phyloP scores from a whole-genome alignment of 2,113 vertebrate species.

The Pangasianodon gigas region DNA sequence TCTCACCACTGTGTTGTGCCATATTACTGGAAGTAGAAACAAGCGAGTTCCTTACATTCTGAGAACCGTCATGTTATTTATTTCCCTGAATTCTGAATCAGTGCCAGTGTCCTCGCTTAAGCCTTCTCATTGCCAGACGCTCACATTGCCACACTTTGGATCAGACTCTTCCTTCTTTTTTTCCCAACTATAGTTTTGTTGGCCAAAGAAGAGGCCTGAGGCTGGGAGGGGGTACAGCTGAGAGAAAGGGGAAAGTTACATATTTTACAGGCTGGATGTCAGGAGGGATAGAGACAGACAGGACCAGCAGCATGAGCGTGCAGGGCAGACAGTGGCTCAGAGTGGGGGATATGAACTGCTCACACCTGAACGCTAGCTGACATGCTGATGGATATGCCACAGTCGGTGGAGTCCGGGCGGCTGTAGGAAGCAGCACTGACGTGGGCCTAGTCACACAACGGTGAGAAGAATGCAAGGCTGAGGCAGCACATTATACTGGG shows the following conservation, averaged over 20 bases:
- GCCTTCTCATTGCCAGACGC: slow-evolving; percentile 36
- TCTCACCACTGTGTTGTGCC: slow-evolving; percentile 35
- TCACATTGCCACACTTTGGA: slow-evolving; percentile 22
- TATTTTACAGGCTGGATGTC: slow-evolving; percentile 20
- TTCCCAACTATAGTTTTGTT: slow-evolving; percentile 15
- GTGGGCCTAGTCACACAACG: slow-evolving; percentile 77
- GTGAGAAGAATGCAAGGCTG: slow-evolving; percentile 81
- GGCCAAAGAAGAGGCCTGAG: slow-evolving; percentile 36
- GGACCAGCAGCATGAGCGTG: slow-evolving; percentile 32
- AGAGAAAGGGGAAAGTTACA: background rate
- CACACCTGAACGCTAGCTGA: slow-evolving; percentile 82
- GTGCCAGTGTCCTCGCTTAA: slow-evolving; percentile 29
- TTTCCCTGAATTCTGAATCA: slow-evolving; percentile 26
- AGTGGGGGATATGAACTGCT: slow-evolving; percentile 73
- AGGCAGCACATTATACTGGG: slow-evolving; percentile 31
- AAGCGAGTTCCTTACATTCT: slow-evolving; percentile 40
- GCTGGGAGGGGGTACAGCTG: slow-evolving; percentile 4
- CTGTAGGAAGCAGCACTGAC: slow-evolving; percentile 79
- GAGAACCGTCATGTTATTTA: slow-evolving; percentile 44
- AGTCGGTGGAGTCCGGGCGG: slow-evolving; percentile 64
- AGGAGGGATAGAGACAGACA: slow-evolving; percentile 13
- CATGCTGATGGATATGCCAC: slow-evolving; percentile 61
- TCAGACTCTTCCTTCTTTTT: slow-evolving; percentile 17
- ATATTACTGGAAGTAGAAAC: slow-evolving; percentile 48
- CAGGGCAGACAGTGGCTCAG: slow-evolving; percentile 63